Percentiles rank a stretch among this genome's conserved stretches.
phyloP scores from a whole-genome alignment of 2,888 invertebrate species.

The Oligia fasciuncula region DNA sequence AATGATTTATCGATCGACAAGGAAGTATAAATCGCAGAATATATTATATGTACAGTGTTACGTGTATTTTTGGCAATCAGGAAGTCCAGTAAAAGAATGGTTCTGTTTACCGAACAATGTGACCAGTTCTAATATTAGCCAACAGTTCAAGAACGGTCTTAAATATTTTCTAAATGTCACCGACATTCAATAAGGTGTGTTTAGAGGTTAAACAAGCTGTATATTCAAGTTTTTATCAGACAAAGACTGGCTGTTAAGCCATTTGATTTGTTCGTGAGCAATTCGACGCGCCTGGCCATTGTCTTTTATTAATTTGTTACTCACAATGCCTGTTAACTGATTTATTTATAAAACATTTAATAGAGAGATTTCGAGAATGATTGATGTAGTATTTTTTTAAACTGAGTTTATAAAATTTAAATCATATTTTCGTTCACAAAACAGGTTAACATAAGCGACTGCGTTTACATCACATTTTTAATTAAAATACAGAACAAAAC shows the following conservation, averaged over 20 bases:
- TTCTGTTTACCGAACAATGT: constrained; percentile 23
- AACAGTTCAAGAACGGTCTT: constrained; percentile 57
- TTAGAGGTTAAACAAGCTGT: constrained; percentile 52
- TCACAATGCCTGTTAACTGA: constrained; percentile 14
- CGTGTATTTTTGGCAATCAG: constrained; percentile 41
- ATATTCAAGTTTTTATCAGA: constrained; percentile 48
- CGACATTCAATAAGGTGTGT: constrained; percentile 48
- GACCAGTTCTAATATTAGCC: constrained; percentile 37
- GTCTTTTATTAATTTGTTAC: constrained; percentile 40
- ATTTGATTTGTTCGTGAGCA: constrained; percentile 59
- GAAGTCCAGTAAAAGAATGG: constrained; percentile 32
- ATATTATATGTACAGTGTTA: background rate
- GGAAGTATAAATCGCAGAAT: constrained; percentile 40
- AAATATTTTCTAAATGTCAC: constrained; percentile 59
- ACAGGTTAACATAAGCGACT: background rate
- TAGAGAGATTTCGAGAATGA: background rate
- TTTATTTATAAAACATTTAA: constrained; percentile 12
- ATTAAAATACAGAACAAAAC: constrained; percentile 8
- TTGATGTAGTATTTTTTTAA: background rate
- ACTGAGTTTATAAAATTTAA: background rate
- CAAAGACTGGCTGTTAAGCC: constrained; percentile 44
- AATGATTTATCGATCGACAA: constrained; percentile 32
- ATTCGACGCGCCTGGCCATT: constrained; percentile 35
- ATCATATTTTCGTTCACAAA: background rate
- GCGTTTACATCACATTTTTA: background rate